Conservation (phyloP, 2,113 vertebrate genomes). For the Halcyon malimbica region DNA sequence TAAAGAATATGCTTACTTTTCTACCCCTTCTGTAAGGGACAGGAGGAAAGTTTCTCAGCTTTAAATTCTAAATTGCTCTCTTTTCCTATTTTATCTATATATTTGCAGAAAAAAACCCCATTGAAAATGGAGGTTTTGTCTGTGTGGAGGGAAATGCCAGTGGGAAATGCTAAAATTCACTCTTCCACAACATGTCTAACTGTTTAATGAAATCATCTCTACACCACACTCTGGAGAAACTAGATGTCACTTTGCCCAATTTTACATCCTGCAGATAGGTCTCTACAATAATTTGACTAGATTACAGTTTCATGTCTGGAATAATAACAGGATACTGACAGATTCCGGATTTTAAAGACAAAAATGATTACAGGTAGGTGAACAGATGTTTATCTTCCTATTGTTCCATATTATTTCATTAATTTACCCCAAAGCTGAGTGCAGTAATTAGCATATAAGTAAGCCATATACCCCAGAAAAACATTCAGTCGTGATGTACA, state of each 20-base stretch:
- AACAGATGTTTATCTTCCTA: not conserved
- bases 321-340: not conserved
- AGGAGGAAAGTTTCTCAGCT: not conserved
- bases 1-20: not conserved
- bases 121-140: not conserved
- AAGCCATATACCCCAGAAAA: not conserved
- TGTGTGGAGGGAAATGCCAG: not conserved
- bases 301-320: not conserved
- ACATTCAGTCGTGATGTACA: not conserved
- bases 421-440: not conserved
- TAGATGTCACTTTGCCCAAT: not conserved
- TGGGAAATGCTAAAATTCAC: not conserved
- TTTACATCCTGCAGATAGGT: not conserved
- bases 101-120: not conserved
- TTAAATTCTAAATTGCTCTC: not conserved
- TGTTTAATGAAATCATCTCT: not conserved
- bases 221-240: not conserved
- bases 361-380: not conserved
- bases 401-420: not conserved
- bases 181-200: not conserved
- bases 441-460: not conserved
- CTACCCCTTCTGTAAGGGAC: not conserved
- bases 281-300: not conserved
- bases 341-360: not conserved
- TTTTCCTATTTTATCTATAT: not conserved